A percentile compares a stretch with the other conserved stretches of the same genome.
Evolutionary conservation across 2,797 vertebrate genomes (phyloP).

Genomic region (Hafferia zeledoni): DNA sequence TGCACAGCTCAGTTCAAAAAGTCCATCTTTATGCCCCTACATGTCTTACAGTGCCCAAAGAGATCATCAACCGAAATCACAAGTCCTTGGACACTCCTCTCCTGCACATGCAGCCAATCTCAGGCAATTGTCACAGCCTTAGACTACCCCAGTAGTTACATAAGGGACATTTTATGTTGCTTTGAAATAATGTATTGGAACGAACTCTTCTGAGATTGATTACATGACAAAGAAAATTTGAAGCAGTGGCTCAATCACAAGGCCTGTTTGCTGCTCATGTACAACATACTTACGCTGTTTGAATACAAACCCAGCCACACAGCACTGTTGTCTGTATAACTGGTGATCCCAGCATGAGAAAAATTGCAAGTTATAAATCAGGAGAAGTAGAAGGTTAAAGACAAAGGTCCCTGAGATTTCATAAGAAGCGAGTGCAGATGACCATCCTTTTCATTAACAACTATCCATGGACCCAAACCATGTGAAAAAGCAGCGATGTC

Average conservation of each 20-base stretch:
- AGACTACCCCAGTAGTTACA: not conserved
- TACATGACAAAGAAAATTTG: not conserved
- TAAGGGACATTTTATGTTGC: not conserved
- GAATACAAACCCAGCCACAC: not conserved
- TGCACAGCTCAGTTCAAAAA: not conserved
- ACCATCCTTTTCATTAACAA: not conserved
- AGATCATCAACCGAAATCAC: not conserved
- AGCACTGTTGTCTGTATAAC: not conserved
- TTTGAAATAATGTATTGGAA: not conserved
- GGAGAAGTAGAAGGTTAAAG: not conserved
- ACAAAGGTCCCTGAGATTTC: not conserved
- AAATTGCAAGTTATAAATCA: not conserved
- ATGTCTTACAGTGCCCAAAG: rapidly evolving
- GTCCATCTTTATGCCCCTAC: not conserved
- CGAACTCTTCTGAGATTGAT: not conserved
- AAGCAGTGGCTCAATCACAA: not conserved
- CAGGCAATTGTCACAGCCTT: not conserved
- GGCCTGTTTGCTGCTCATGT: not conserved
- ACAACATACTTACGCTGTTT: not conserved
- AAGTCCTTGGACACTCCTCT: not conserved
- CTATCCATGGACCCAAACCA: not conserved
- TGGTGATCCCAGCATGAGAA: not conserved
- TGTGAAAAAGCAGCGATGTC: not conserved
- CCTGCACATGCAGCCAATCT: not conserved
- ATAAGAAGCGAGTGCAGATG: not conserved